Evolutionary conservation across 1,140 invertebrate species (phyloP).

Genomic region (Bombus sylvicola): DNA sequence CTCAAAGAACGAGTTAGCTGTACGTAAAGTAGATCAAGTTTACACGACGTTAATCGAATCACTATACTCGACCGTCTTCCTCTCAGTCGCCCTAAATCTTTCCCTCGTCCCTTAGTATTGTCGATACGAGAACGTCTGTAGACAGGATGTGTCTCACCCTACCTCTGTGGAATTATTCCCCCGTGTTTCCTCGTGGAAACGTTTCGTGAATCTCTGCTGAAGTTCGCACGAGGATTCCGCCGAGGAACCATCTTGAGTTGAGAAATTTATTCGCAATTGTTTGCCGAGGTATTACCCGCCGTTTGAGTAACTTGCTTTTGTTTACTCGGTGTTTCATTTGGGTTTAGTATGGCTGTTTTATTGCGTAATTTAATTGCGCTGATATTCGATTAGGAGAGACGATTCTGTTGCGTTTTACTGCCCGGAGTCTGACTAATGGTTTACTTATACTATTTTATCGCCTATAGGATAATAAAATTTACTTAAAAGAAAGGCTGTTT

Average conservation of each 20-base stretch:
- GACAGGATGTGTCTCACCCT: background rate
- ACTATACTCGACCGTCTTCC: constrained; percentile 11
- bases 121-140: constrained; percentile 10
- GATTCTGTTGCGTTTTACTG: background rate
- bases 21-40: constrained; percentile 56
- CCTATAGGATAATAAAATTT: background rate
- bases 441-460: background rate
- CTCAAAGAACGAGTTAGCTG: background rate
- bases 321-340: background rate
- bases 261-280: constrained; percentile 29
- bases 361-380: background rate
- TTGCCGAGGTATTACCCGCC: constrained; percentile 6
- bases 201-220: background rate
- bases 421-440: background rate
- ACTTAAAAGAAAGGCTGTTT: no score
- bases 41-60: constrained; percentile 50
- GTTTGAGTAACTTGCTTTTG: background rate
- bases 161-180: background rate
- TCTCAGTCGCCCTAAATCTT: background rate
- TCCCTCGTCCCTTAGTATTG: background rate
- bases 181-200: background rate
- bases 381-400: no score
- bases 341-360: background rate
- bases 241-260: background rate
- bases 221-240: constrained; percentile 8